These are phyloP conservation scores for Muscicapa adusta DNA, from an alignment of 2,113 vertebrate genomes.

Conservation along the genomic window DNA sequence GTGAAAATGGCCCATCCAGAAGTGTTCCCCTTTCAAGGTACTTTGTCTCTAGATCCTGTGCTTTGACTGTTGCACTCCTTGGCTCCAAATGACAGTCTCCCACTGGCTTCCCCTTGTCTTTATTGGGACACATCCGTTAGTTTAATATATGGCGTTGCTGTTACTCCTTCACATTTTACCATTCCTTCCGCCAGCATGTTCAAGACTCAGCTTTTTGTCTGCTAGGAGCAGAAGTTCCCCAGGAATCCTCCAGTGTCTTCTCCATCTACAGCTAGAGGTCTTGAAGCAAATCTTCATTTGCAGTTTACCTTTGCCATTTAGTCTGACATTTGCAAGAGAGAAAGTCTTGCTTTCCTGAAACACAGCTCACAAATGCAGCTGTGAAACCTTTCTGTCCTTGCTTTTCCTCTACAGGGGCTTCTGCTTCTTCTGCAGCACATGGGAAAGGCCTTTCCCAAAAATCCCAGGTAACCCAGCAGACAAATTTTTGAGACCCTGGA, in stretches of 20 bases:
- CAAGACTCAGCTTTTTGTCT: not conserved
- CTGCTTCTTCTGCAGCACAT: not conserved
- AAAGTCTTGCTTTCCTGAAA: not conserved
- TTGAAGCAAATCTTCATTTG: not conserved
- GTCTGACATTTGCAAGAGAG: not conserved
- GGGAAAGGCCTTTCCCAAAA: not conserved
- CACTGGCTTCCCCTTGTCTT: not conserved
- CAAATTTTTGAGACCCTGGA: not conserved
- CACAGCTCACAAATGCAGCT: fast-evolving
- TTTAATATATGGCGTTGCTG: not conserved
- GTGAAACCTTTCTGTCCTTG: not conserved
- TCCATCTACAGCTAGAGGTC: not conserved
- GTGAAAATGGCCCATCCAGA: not conserved
- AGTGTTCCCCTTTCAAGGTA: not conserved
- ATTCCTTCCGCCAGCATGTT: not conserved
- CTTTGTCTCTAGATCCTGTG: not conserved
- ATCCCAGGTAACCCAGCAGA: not conserved
- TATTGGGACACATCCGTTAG: not conserved
- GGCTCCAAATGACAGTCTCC: not conserved
- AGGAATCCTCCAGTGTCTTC: not conserved
- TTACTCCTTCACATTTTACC: not conserved
- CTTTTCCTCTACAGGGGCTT: not conserved
- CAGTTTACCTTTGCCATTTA: not conserved
- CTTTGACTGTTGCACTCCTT: not conserved
- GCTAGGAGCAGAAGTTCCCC: not conserved